phyloP scores from a whole-genome alignment of 2,113 vertebrate genomes.

The Mesoclemmys tuberculata region DNA sequence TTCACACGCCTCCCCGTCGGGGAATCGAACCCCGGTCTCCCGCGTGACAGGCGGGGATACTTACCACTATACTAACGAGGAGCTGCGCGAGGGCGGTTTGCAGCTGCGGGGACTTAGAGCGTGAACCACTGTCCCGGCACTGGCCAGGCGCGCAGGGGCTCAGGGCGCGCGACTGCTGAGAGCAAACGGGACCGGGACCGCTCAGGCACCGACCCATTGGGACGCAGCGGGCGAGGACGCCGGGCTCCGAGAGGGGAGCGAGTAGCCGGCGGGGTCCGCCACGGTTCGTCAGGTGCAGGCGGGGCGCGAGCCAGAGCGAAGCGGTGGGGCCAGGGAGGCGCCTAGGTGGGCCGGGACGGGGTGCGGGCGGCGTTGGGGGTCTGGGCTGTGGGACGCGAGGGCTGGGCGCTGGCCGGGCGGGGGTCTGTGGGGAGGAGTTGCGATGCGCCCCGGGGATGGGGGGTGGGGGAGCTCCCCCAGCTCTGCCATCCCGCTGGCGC shows the following conservation, averaged over 20 bases:
- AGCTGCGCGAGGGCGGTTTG: neutral
- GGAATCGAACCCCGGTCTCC: slow-evolving; percentile 56
- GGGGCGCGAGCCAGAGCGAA: neutral
- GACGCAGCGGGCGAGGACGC: fast-evolving
- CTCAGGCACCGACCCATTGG: fast-evolving
- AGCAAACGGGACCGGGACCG: fast-evolving
- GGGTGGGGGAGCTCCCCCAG: too few species aligned
- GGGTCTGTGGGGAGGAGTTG: fast-evolving
- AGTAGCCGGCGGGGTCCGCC: fast-evolving
- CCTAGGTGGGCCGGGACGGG: fast-evolving
- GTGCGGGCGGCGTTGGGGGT: fast-evolving
- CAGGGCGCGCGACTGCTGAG: too few species aligned
- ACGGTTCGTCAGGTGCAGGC: neutral
- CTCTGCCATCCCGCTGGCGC: too few species aligned
- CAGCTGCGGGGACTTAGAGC: too few species aligned
- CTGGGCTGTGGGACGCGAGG: too few species aligned
- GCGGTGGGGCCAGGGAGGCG: fast-evolving
- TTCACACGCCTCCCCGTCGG: neutral
- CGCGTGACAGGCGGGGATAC: slow-evolving; percentile 72
- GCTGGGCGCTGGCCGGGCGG: fast-evolving
- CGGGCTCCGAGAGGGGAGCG: fast-evolving
- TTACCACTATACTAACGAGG: slow-evolving; percentile 69
- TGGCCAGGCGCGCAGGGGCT: too few species aligned
- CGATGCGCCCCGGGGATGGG: too few species aligned
- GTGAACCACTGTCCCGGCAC: too few species aligned